These are phyloP conservation scores for Steinernema scapterisci DNA, from an alignment of 2,888 invertebrate species.

Conservation along the genomic window DNA sequence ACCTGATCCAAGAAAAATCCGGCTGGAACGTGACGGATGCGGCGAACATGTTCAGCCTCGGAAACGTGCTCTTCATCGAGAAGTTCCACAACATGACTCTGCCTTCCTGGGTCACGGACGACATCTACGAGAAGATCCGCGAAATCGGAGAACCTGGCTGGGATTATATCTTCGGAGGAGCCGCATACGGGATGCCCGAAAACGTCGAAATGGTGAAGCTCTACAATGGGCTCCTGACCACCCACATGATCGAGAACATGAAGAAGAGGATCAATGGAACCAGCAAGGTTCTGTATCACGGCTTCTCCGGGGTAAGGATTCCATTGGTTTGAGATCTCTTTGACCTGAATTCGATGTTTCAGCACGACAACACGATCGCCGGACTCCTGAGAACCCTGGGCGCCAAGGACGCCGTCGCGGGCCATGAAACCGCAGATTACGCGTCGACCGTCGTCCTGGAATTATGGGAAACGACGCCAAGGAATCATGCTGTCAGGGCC, in stretches of 20 bases:
- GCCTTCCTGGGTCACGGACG: slow-evolving; percentile 33
- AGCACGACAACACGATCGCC: slow-evolving; percentile 35
- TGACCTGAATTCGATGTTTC: neutral
- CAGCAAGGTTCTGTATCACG: slow-evolving; percentile 21
- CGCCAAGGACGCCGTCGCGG: slow-evolving; percentile 31
- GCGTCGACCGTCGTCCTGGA: slow-evolving; percentile 28
- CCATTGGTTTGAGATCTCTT: neutral
- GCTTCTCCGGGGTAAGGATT: slow-evolving; percentile 35
- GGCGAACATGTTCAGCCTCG: neutral
- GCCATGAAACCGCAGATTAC: slow-evolving; percentile 6
- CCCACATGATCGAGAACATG: slow-evolving; percentile 39
- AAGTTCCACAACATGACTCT: slow-evolving; percentile 30
- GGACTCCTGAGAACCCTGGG: slow-evolving; percentile 30
- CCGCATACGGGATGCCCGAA: slow-evolving; percentile 37
- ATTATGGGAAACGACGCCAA: slow-evolving; percentile 33
- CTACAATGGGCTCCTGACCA: slow-evolving; percentile 34
- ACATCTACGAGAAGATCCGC: neutral
- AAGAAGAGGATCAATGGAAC: slow-evolving; percentile 18
- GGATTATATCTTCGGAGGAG: slow-evolving; percentile 33
- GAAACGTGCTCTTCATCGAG: slow-evolving; percentile 30
- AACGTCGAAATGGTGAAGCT: slow-evolving; percentile 37
- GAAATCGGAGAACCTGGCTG: neutral
- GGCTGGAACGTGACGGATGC: neutral
- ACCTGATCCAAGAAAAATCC: slow-evolving; percentile 20
- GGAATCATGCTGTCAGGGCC: neutral